Evolutionary conservation across 2,888 invertebrate species (phyloP), one percentile per base, ranked within the genome.

Genomic region (Sinohyriopsis cumingii): DNA sequence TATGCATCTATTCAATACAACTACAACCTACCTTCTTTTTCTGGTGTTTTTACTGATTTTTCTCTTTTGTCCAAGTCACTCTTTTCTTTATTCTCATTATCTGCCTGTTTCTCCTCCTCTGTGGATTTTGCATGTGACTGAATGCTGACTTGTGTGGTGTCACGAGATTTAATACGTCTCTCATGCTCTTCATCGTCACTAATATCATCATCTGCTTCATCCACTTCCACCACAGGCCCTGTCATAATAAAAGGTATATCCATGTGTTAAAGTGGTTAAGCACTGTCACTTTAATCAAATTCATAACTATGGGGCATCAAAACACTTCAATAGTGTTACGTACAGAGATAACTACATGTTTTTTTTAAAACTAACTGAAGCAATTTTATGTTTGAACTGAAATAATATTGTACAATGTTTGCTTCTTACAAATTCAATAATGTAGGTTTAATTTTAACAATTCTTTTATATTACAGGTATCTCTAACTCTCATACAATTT

Each of bases 181-280:
- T 45, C 22, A 55, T 65, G 65, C 4, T 74, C 78, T 33, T 85
- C 84, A 45, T 86, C 87, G 68, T 84, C 84, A 72, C 81, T 83
- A 55, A 83, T 64, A n/a, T 78, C 80, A 62, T 84, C 85, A 68
- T 86, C 86, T 22, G 80, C 86, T 67, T 89, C 88, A 69, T 88
- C 84, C n/a, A 89, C 85, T 67, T 89, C 88, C 7, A 88, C 85
- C 67, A 89, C 87, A 33, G 89, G 89, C 87, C 86, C 88, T 88
- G 73, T 1, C 65, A 62, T 66, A 63, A 18, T 7, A 60, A n/a
- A 57, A 59, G 1, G 56, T 22, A 65, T 19, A 63, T 5, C 24
- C 20, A 24, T 63, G 55, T 62, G 28, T 45, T 15, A 15, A 15
- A 45, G 45, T 45, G 15, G 15, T 45, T 45, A 15, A 45, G 45